Base-by-base conservation (phyloP, 2,797 vertebrate genomes). In the Gallinago nigripennis region DNA sequence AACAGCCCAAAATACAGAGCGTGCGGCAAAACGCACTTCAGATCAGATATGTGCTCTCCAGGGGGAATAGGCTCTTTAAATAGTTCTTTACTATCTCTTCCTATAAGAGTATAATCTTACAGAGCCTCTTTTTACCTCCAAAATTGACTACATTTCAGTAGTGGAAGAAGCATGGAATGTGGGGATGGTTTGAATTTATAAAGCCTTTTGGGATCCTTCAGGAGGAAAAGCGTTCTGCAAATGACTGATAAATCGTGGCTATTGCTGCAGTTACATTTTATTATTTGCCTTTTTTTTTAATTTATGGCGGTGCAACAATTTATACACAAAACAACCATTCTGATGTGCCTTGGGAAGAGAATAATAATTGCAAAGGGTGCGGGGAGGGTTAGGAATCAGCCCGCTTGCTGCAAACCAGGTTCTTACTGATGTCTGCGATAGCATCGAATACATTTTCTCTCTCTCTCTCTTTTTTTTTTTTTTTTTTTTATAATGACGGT, bases 241-340 rank as follows among this genome's bases (percentile, higher is more conserved):
- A 94, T 81, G 91, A 94, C 89, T 96, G 96, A 96, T 95, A 94
- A 95, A 93, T 96, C 54, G 87, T 88, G 85, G 82, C 92, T 95
- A 60, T 92, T 83, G 91, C 92, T 91, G 94, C 86, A 72, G 76
- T 96, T 94, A 75, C 50, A 8, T 87, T 94, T 95, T 92, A 92
- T 85, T 94, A 77, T 94, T 95, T 82, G 82, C 35, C 43, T 30
- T 63, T 31, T 63, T 60, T 92, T 85, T 86, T 58, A 88, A 92
- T 95, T 94, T 94, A 91, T 91, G 63, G 70, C 78, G 37, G 51
- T 63, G 28, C 69, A 83, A 92, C 91, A 90, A 75, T 91, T 88
- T 94, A 19, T 53, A 50, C 39, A 94, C 76, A 87, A 90, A 96
- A 54, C 89, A 90, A 43, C 65, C 48, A 2, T 54, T 78, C 57